Percentiles rank a stretch among this genome's conserved stretches.
phyloP scores from a whole-genome alignment of 2,888 invertebrate genomes.

The Dendrolimus houi region DNA sequence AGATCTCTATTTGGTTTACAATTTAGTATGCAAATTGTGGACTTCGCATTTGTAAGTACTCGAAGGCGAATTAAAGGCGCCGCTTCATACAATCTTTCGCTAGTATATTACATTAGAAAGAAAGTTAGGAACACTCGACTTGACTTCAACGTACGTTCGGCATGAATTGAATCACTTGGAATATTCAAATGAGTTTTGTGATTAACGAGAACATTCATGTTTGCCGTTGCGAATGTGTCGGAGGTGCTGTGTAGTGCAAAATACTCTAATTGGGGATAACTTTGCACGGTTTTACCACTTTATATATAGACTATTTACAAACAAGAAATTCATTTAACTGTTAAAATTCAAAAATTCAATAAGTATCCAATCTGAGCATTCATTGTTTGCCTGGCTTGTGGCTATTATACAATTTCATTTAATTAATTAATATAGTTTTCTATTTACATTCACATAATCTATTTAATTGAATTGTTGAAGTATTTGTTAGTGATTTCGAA shows the following conservation, averaged over 20 bases:
- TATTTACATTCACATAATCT: too few species aligned
- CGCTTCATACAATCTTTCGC: constrained; percentile 39
- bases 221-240: constrained; percentile 28
- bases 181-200: constrained; percentile 50
- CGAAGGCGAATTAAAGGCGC: constrained; percentile 41
- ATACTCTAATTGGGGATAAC: constrained; percentile 22
- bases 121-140: constrained; percentile 29
- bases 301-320: not conserved
- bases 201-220: constrained; percentile 37
- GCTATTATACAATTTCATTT: too few species aligned
- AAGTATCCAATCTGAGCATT: too few species aligned
- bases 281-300: constrained; percentile 28
- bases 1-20: constrained; percentile 49
- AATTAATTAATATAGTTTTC: too few species aligned
- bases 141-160: constrained; percentile 18
- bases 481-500: too few species aligned
- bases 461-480: too few species aligned
- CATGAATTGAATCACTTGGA: constrained; percentile 36
- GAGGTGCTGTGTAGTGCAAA: constrained; percentile 26
- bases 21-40: constrained; percentile 59
- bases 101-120: constrained; percentile 37
- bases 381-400: too few species aligned
- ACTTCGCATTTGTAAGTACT: constrained; percentile 47
- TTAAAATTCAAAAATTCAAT: too few species aligned
- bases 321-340: too few species aligned